These are phyloP conservation scores for Brachyistius frenatus DNA, from an alignment of 2,113 vertebrate species.

Conservation along the genomic window DNA sequence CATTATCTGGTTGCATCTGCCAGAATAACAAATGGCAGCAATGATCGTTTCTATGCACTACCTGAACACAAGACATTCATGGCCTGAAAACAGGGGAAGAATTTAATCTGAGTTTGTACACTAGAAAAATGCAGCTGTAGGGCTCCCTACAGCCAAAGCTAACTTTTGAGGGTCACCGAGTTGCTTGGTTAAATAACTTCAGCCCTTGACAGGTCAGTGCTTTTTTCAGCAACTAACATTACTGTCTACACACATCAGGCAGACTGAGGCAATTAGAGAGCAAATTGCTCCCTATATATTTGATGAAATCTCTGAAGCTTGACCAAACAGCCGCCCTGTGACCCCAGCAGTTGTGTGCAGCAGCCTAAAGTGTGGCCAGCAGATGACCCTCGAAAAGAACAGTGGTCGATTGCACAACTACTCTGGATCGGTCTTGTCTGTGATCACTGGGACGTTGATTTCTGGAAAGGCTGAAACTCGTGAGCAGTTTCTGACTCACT, in stretches of 20 bases:
- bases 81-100: neutral
- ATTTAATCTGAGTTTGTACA: neutral
- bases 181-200: constrained; percentile 18
- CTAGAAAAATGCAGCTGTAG: constrained; percentile 6
- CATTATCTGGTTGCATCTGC: constrained; percentile 23
- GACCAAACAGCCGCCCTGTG: constrained; percentile 53
- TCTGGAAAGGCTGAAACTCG: constrained; percentile 46
- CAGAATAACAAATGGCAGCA: constrained; percentile 17
- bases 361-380: constrained; percentile 55
- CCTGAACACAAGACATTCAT: neutral
- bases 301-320: constrained; percentile 36
- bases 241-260: neutral
- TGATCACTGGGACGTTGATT: constrained; percentile 34
- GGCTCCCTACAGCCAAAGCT: neutral
- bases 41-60: neutral
- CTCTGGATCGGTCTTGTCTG: constrained; percentile 45
- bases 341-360: constrained; percentile 62
- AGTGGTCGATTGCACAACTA: constrained; percentile 60
- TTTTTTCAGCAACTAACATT: neutral
- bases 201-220: constrained; percentile 8
- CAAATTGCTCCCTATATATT: constrained; percentile 22
- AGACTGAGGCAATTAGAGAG: constrained; percentile 31
- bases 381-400: constrained; percentile 63
- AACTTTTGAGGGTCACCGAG: constrained; percentile 3
- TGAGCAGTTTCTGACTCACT: constrained; percentile 30